These are phyloP conservation scores for Zaprionus nigranus DNA, from an alignment of 1,140 invertebrate species.

Conservation along the genomic window DNA sequence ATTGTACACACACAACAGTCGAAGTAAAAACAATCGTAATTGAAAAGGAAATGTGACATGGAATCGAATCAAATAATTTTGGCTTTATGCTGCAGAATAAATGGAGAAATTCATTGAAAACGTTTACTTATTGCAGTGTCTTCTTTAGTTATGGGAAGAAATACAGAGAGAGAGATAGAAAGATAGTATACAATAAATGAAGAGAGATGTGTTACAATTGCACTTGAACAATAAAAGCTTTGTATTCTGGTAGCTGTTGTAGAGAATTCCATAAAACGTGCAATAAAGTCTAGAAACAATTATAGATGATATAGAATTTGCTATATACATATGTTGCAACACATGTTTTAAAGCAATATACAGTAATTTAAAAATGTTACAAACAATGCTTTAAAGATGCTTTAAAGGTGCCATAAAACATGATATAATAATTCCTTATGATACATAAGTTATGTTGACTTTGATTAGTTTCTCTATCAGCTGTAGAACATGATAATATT, in stretches of 20 bases:
- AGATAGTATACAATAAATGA: not conserved
- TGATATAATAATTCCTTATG: not conserved
- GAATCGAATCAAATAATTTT: slow-evolving; percentile 24
- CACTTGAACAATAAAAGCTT: not conserved
- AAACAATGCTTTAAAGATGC: not conserved
- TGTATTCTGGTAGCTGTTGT: not conserved
- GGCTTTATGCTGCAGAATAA: not conserved
- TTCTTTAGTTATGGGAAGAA: not conserved
- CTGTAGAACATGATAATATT: not conserved
- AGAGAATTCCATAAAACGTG: not conserved
- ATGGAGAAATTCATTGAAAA: slow-evolving; percentile 4
- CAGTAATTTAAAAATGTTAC: not conserved
- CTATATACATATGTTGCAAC: not conserved
- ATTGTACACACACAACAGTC: slow-evolving; percentile 64
- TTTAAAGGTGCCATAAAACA: not conserved
- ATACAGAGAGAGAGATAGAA: not conserved
- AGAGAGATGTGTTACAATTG: not conserved
- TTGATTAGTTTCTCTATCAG: not conserved
- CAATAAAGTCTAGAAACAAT: not conserved
- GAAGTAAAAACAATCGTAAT: slow-evolving; percentile 63
- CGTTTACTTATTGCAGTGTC: not conserved
- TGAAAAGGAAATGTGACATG: slow-evolving; percentile 46
- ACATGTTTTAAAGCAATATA: too few relatives aligned
- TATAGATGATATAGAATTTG: not conserved
- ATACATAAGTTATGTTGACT: not conserved